Evolutionary conservation across 2,888 invertebrate species (phyloP), one percentile per base, ranked within the genome.

Genomic region (Orthosia cruda): DNA sequence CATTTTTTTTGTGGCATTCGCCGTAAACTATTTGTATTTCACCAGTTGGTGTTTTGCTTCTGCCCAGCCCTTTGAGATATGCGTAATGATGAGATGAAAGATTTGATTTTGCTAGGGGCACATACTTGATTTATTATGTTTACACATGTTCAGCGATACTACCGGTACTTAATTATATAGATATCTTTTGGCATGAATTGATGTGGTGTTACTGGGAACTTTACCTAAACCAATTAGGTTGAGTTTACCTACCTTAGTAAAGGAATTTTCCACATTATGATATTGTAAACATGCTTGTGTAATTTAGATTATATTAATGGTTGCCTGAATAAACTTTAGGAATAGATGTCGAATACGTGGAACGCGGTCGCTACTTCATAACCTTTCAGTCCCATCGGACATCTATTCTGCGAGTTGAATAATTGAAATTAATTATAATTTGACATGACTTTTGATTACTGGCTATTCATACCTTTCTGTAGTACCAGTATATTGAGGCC

Each of bases 151-250:
- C 15, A 20, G 16, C 26, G 4, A 71, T 55, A n/a, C 20, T 71
- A 47, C n/a, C n/a, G n/a, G 3, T 18, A 49, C 16, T 3, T 23
- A n/a, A 65, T 54, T 49, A 61, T 59, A n/a, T 40, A 50, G 7
- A 61, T 55, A 45, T 26, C 74, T 59, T 71, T 40, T 65, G 66
- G 66, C 62, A 74, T 65, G 77, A 74, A 83, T 79, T 86, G 65
- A 62, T 54, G 71, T 80, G 77, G 74, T 74, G 81, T 74, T 78
- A 77, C 64, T 78, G 66, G 62, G 67, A 66, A 81, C 76, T 73
- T 59, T 58, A 71, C 20, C 54, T 20, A 20, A 77, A 82, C 70
- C 81, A 88, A 86, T 87, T 84, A 79, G 67, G 50, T 70, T 63
- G 67, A 55, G 57, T 75, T 61, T 73, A 63, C n/a, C n/a, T n/a